phyloP scores from a whole-genome alignment of 1,140 invertebrate species.

The Eumeta japonica region DNA sequence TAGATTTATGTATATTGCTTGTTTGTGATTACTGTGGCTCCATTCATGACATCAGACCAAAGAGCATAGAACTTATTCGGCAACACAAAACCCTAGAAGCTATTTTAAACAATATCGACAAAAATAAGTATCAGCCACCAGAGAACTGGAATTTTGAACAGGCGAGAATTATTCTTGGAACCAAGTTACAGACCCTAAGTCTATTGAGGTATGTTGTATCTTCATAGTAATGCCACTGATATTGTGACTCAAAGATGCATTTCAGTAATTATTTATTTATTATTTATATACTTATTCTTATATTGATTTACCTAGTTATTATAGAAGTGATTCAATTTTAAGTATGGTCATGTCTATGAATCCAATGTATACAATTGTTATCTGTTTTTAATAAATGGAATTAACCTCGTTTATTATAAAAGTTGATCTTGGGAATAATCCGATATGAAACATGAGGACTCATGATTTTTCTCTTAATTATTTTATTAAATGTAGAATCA shows the following conservation, averaged over 20 bases:
- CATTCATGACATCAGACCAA: slow-evolving; percentile 94
- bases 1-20: slow-evolving; percentile 96
- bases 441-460: too few species aligned
- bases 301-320: too few species aligned
- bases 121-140: slow-evolving; percentile 79
- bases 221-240: neutral
- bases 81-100: slow-evolving; percentile 83
- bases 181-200: slow-evolving; percentile 78
- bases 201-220: slow-evolving; percentile 67
- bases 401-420: too few species aligned
- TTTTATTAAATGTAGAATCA: too few species aligned
- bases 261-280: neutral
- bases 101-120: slow-evolving; percentile 87
- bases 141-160: slow-evolving; percentile 90
- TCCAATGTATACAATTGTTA: too few species aligned
- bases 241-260: neutral
- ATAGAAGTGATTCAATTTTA: too few species aligned
- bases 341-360: too few species aligned
- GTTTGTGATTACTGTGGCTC: slow-evolving; percentile 98
- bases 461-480: too few species aligned
- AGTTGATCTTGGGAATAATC: too few species aligned
- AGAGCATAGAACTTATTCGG: slow-evolving; percentile 91
- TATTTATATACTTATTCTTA: too few species aligned
- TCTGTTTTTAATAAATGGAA: too few species aligned
- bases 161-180: slow-evolving; percentile 84